These are phyloP conservation scores for Drosophila trichaetosa DNA, from an alignment of 2,888 invertebrate species.

Conservation along the genomic window DNA sequence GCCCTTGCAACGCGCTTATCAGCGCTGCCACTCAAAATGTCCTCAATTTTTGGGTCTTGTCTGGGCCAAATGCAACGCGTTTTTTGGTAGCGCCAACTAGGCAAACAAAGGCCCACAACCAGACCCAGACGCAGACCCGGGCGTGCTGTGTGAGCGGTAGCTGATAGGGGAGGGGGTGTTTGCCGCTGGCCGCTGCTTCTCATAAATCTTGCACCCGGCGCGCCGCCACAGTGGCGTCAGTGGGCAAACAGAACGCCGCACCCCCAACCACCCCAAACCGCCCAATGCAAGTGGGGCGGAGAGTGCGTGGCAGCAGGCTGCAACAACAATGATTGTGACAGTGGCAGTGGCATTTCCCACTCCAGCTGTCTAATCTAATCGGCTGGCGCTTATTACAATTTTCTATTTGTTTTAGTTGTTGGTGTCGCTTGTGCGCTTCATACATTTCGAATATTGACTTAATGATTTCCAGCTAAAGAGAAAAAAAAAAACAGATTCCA, in stretches of 20 bases:
- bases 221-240: conserved; percentile 83
- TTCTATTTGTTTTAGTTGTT: conserved; percentile 64
- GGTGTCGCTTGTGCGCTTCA: conserved; percentile 25
- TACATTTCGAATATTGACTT: conserved; percentile 57
- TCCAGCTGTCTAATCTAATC: conserved; percentile 69
- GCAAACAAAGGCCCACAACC: conserved; percentile 57
- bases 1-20: conserved; percentile 47
- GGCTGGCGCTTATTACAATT: conserved; percentile 77
- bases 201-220: conserved; percentile 80
- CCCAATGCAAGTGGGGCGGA: conserved; percentile 40
- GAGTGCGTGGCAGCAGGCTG: conserved; percentile 9
- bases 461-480: conserved; percentile 32
- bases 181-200: conserved; percentile 52
- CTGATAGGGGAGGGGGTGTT: not conserved
- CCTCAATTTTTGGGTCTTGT: conserved; percentile 63
- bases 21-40: conserved; percentile 75
- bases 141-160: conserved; percentile 9
- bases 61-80: conserved; percentile 35
- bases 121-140: not conserved
- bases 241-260: conserved; percentile 71
- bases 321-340: conserved; percentile 10
- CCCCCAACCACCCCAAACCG: no score
- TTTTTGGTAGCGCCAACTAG: conserved; percentile 67
- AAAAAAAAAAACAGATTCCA: not conserved
- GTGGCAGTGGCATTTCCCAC: conserved; percentile 13